Percentiles rank a stretch among this genome's conserved stretches.
Evolutionary conservation across 2,888 invertebrate genomes (phyloP).

Genomic region (Nephrotoma appendiculata): DNA sequence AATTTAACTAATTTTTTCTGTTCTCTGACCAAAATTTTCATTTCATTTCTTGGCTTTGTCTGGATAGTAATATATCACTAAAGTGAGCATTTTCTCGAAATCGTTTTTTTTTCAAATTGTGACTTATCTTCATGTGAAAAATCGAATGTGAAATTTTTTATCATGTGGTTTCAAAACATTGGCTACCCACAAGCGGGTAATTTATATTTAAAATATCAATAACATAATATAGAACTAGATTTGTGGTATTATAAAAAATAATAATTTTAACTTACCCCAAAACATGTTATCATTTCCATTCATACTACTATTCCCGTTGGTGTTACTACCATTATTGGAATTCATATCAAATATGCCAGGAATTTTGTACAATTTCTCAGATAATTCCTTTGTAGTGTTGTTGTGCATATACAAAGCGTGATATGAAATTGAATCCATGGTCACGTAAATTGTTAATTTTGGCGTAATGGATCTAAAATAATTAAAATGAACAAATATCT

Average conservation of each 20-base stretch:
- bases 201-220: too few relatives aligned
- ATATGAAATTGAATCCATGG: conserved; percentile 52
- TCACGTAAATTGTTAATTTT: conserved; percentile 70
- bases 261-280: neutral
- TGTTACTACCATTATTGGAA: neutral
- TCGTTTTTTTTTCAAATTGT: too few relatives aligned
- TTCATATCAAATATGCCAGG: conserved; percentile 24
- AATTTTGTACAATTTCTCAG: conserved; percentile 46
- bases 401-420: conserved; percentile 68
- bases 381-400: conserved; percentile 48
- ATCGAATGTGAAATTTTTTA: too few relatives aligned
- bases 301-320: neutral
- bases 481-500: conserved; percentile 10
- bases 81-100: too few relatives aligned
- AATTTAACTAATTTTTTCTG: too few relatives aligned
- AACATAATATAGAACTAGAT: too few relatives aligned
- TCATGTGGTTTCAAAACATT: too few relatives aligned
- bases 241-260: neutral
- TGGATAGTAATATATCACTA: too few relatives aligned
- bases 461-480: conserved; percentile 49
- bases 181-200: too few relatives aligned
- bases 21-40: too few relatives aligned
- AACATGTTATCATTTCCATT: conserved; percentile 2
- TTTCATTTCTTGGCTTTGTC: too few relatives aligned
- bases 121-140: too few relatives aligned